Evolutionary conservation across 2,888 invertebrate species (phyloP).

Genomic region (Platerodrilus igneus): DNA sequence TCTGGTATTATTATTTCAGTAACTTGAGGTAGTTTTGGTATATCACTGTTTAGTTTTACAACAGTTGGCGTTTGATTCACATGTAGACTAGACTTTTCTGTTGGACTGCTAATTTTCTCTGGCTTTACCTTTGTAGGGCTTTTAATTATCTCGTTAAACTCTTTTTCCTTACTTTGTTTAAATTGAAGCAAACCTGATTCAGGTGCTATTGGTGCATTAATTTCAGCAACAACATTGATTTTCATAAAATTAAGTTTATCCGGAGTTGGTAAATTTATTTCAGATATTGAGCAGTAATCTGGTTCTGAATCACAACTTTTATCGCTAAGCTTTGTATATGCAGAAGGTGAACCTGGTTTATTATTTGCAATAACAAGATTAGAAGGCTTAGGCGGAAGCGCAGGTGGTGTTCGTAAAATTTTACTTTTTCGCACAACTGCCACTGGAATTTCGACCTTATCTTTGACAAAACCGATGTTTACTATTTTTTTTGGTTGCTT

Average conservation of each 20-base stretch:
- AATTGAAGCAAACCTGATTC: conserved; percentile 1
- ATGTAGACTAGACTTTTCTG: neutral
- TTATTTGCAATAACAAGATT: conserved; percentile 57
- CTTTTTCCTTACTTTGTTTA: no score
- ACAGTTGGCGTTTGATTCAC: conserved; percentile 25
- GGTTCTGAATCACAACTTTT: conserved; percentile 53
- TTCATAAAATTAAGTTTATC: conserved; percentile 34
- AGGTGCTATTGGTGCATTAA: conserved; percentile 28
- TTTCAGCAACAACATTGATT: conserved; percentile 43
- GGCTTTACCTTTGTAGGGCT: no score
- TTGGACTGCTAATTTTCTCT: no score
- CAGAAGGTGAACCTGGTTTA: conserved; percentile 30
- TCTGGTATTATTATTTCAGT: conserved; percentile 70
- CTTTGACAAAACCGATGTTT: conserved; percentile 47
- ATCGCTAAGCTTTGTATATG: conserved; percentile 30
- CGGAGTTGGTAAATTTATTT: conserved; percentile 55
- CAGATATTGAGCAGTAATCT: conserved; percentile 73
- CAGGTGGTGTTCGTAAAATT: conserved; percentile 64
- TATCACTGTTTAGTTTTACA: conserved; percentile 51
- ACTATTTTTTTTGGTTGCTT: conserved; percentile 36
- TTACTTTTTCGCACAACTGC: conserved; percentile 47
- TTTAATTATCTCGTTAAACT: no score
- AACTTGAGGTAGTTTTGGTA: conserved; percentile 70
- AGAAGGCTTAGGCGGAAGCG: conserved; percentile 74
- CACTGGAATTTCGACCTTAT: no score